Base-by-base conservation (phyloP, 2,888 invertebrate species). In the Mesoligia furuncula region DNA sequence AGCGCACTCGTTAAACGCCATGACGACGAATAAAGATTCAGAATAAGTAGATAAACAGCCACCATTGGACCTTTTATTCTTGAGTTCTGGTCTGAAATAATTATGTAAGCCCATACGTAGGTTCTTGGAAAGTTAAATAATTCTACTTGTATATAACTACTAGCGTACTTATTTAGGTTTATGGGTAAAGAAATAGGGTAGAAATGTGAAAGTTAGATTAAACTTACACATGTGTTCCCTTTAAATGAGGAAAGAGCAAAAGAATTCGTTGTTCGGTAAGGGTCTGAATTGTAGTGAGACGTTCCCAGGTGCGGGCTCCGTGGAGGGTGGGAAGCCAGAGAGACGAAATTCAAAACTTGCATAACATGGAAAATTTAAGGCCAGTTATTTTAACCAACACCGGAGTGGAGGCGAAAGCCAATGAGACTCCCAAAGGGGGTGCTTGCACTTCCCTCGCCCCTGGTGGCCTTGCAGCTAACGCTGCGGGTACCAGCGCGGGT, bases 1-100 rank as follows among this genome's bases (percentile, higher is more conserved):
- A 77, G 81, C 71, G 69, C 67, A 61, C 83, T 85, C 87, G 80
- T 86, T 83, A 79, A 81, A 80, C 70, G 79, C 65, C 59, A 67
- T 80, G 88, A 77, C 64, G 61, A 57, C 27, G 80, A 85, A 76
- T 88, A 83, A 86, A 79, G 73, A 78, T 74, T 57, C 48, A 65
- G 71, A 79, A 76, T 79, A 73, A 68, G 77, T 68, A 51, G 76
- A 75, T 77, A 76, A 79, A 87, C 66, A 77, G 42, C n/a, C n/a
- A 57, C 39, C 31, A 36, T 70, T 70, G 48, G 13, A 65, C 69
- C 39, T 70, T 73, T 74, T 64, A 74, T 76, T 79, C 68, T 73
- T 73, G 72, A 66, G 73, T 42, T 74, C 51, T 66, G 77, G 69
- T 64, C 42, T 36, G 31, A 71, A 75, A 75, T 76, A 57, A 77